Conservation (phyloP, 1,140 invertebrate species). For the Aphelinus certus region DNA sequence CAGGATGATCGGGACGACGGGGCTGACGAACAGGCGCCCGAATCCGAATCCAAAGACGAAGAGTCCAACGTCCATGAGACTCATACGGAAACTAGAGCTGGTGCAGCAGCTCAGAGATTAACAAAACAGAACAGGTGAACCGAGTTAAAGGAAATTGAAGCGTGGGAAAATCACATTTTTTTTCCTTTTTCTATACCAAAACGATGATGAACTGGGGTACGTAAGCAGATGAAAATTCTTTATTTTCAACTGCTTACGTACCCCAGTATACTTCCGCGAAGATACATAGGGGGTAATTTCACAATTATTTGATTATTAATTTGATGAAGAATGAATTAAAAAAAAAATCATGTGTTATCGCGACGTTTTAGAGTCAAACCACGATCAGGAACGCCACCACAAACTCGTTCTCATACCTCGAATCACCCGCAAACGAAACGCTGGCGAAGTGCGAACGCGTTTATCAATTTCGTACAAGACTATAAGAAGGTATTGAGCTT, state of each 20-base stretch:
- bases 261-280: no score
- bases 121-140: constrained; percentile 19
- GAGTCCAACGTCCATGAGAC: not conserved
- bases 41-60: no score
- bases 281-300: no score
- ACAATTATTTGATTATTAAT: no score
- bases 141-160: not conserved
- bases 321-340: no score
- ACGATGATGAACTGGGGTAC: no score
- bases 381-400: constrained; percentile 27
- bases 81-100: constrained; percentile 3
- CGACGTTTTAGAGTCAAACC: constrained; percentile 35
- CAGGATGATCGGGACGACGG: not conserved
- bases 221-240: no score
- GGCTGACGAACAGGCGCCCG: not conserved
- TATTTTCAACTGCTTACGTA: no score
- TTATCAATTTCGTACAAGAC: constrained; percentile 54
- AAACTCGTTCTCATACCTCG: constrained; percentile 12
- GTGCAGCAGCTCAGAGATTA: not conserved
- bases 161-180: no score
- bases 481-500: constrained; percentile 47
- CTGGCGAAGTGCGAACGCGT: constrained; percentile 52
- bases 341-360: no score
- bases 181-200: no score
- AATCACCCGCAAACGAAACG: constrained; percentile 9